These are phyloP conservation scores for Sparidentex hasta DNA, from an alignment of 2,797 vertebrate genomes.

Conservation along the genomic window DNA sequence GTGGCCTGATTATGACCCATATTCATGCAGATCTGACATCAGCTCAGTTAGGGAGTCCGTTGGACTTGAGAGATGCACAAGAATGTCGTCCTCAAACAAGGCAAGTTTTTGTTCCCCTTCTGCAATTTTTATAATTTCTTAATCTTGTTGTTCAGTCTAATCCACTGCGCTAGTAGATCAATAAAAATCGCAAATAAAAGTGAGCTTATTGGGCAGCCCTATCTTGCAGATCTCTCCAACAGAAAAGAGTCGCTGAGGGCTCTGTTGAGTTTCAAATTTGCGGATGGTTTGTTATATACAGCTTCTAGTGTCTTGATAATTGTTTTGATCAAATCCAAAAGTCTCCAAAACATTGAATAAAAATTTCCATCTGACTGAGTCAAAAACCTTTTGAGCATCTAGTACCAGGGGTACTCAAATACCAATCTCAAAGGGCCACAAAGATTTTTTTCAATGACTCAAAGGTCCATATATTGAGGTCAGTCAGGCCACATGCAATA, in stretches of 20 bases:
- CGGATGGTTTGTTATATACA: background rate
- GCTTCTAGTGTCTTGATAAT: background rate
- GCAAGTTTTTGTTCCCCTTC: too few species aligned
- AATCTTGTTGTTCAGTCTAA: background rate
- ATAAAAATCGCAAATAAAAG: background rate
- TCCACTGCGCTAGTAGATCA: background rate
- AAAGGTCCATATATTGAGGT: too few species aligned
- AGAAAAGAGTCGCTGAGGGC: background rate
- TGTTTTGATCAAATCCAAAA: too few species aligned
- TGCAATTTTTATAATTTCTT: too few species aligned
- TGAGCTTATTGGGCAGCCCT: background rate
- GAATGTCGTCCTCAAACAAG: background rate
- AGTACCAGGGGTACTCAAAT: too few species aligned
- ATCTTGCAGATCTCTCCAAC: background rate
- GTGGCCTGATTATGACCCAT: too few species aligned
- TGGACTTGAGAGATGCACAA: background rate
- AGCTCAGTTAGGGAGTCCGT: background rate
- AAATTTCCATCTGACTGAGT: too few species aligned
- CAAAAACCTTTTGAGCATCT: background rate
- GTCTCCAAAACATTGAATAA: background rate
- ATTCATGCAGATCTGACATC: too few species aligned
- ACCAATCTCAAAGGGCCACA: too few species aligned
- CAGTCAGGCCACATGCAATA: too few species aligned
- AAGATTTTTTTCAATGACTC: too few species aligned
- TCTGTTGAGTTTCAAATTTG: background rate